Percentiles rank a stretch among this genome's conserved stretches.
These are phyloP conservation scores for Ptilodon capucinus DNA, from an alignment of 2,888 invertebrate genomes.

Conservation along the genomic window DNA sequence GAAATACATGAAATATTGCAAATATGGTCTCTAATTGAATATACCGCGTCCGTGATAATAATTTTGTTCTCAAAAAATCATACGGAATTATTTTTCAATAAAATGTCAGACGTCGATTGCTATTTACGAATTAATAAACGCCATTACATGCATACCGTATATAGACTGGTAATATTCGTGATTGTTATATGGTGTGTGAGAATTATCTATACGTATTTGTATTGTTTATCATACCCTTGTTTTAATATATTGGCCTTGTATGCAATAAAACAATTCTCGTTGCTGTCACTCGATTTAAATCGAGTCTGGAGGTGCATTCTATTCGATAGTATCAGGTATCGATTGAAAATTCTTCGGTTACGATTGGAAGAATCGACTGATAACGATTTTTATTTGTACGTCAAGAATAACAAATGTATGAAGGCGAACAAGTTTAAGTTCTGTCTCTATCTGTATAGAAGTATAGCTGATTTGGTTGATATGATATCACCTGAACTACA, in stretches of 20 bases:
- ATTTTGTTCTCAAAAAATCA: slow-evolving; percentile 50
- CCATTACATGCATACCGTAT: slow-evolving; percentile 38
- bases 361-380: slow-evolving; percentile 57
- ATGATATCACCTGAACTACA: slow-evolving; percentile 59
- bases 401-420: slow-evolving; percentile 51
- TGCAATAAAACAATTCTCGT: slow-evolving; percentile 48
- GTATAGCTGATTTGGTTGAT: slow-evolving; percentile 60
- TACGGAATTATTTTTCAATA: slow-evolving; percentile 42
- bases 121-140: slow-evolving; percentile 51
- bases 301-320: slow-evolving; percentile 65
- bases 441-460: slow-evolving; percentile 54
- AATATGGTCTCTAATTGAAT: slow-evolving; percentile 60
- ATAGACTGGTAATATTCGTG: slow-evolving; percentile 38
- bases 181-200: slow-evolving; percentile 49
- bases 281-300: slow-evolving; percentile 61
- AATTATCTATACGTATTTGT: slow-evolving; percentile 43
- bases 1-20: slow-evolving; percentile 38
- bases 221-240: slow-evolving; percentile 46
- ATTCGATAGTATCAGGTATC: slow-evolving; percentile 56
- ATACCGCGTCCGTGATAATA: slow-evolving; percentile 42
- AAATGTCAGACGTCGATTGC: slow-evolving; percentile 46
- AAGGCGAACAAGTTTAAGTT: slow-evolving; percentile 59
- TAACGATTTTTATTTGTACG: slow-evolving; percentile 56
- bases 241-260: slow-evolving; percentile 39
- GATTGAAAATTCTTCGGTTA: slow-evolving; percentile 53